Base-by-base conservation (phyloP, 2,888 invertebrate species). In the Hydropsyche betteni region DNA sequence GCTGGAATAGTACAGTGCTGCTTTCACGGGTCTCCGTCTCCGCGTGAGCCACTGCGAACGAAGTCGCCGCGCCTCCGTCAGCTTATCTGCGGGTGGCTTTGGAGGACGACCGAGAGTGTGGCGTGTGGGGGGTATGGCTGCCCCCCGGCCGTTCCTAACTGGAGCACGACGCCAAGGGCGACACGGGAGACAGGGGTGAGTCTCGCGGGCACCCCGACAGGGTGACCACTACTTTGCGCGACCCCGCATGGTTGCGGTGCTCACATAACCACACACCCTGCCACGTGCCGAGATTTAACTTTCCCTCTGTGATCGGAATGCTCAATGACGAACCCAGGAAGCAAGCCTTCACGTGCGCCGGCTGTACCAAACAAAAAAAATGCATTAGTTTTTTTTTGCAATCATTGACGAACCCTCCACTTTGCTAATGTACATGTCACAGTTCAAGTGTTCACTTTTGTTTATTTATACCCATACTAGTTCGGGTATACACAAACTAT, bases 201-300 rank as follows among this genome's bases (percentile, higher is more conserved):
- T 95, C 95, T 81, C 95, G 91, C 83, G 95, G 91, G 87, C 95
- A 95, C 79, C 96, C 96, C 82, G 96, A 96, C 86, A 96, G 88
- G 81, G 96, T 96, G 85, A 96, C 93, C 82, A 94, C 92, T 83
- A 90, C 88, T 90, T 96, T 96, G 82, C 96, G 91, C 84, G 95
- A 95, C 82, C 97, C 96, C 81, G 97, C 97, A 84, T 94, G 94
- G 89, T 98, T 96, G 84, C 98, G 92, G 88, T 98, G 98, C 87
- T 98, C 98, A 88, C 98, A 98, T 82, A 98, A 90, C 98, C 98
- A 98, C 80, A 98, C 94, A 80, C 98, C 98, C 88, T 98, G 98
- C 98, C 98, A 98, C 82, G 96, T 97, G 81, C 98, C 98, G 83
- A 98, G 89, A 84, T 96, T 96, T 83, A 98, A 88, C 86, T 96